Percentiles rank a stretch among this genome's conserved stretches.
Evolutionary conservation across 2,888 invertebrate species (phyloP).

Genomic region (Dryobotodes eremita): DNA sequence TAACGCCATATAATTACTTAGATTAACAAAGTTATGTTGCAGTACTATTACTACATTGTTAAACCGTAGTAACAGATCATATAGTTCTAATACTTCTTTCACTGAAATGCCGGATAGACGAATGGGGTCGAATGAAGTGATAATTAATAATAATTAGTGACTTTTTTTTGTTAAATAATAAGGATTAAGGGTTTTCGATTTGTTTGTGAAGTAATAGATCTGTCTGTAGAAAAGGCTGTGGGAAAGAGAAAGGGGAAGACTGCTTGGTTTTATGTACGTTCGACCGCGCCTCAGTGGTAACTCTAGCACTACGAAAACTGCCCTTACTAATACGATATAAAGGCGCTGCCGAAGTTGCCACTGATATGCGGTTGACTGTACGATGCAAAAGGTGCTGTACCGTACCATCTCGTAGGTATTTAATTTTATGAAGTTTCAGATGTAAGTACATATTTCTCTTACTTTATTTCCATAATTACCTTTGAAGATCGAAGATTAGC

Average conservation of each 20-base stretch:
- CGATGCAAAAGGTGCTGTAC: too few relatives aligned
- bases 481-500: not conserved
- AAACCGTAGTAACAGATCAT: constrained; percentile 27
- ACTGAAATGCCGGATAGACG: not conserved
- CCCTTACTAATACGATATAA: too few relatives aligned
- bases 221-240: not conserved
- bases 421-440: too few relatives aligned
- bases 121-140: constrained; percentile 12
- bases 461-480: not conserved
- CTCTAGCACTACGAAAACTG: not conserved
- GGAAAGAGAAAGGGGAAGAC: not conserved
- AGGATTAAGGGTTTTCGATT: not conserved
- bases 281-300: too few relatives aligned
- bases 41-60: constrained; percentile 30
- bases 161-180: not conserved
- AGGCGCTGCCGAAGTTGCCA: too few relatives aligned
- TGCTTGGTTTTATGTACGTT: too few relatives aligned
- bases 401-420: not conserved
- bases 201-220: not conserved
- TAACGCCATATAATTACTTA: constrained; percentile 56
- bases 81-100: not conserved
- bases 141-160: too few relatives aligned
- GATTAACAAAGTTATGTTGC: constrained; percentile 57
- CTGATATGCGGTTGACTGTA: too few relatives aligned
- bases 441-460: too few relatives aligned